A percentile compares a stretch with the other conserved stretches of the same genome.
These are phyloP conservation scores for Tribolium madens DNA, from an alignment of 1,140 invertebrate genomes.

Conservation along the genomic window DNA sequence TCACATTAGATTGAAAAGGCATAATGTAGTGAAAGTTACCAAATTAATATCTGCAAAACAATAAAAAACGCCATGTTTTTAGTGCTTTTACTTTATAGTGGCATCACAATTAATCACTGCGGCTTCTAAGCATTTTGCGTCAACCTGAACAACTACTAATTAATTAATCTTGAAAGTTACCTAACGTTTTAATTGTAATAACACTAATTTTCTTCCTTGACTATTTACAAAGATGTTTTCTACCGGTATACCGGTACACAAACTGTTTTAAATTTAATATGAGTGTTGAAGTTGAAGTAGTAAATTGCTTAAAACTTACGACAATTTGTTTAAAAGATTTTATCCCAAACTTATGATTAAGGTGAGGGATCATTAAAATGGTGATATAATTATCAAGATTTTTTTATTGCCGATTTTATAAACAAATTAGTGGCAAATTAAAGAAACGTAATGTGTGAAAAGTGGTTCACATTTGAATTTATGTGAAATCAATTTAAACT, in stretches of 20 bases:
- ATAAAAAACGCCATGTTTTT: slow-evolving; percentile 18
- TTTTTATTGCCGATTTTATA: neutral
- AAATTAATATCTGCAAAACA: slow-evolving; percentile 6
- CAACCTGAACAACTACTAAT: neutral
- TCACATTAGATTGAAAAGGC: neutral
- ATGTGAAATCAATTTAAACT: neutral
- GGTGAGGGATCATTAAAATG: too few relatives aligned
- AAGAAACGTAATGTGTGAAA: neutral
- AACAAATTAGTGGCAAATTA: neutral
- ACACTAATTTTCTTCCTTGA: neutral
- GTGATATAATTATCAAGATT: too few relatives aligned
- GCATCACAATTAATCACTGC: neutral
- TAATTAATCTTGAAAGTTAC: slow-evolving; percentile 2
- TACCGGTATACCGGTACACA: neutral
- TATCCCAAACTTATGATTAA: neutral
- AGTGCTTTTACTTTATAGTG: neutral
- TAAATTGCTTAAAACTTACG: neutral
- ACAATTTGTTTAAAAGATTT: neutral
- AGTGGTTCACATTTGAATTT: neutral
- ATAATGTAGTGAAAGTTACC: slow-evolving; percentile 23
- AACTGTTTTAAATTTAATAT: neutral
- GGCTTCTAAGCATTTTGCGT: neutral
- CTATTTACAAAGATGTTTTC: neutral
- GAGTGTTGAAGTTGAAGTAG: neutral
- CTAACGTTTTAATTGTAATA: neutral